A percentile compares a stretch with the other conserved stretches of the same genome.
Evolutionary conservation across 1,140 invertebrate species (phyloP).

Genomic region (Lordiphosa clarofinis): DNA sequence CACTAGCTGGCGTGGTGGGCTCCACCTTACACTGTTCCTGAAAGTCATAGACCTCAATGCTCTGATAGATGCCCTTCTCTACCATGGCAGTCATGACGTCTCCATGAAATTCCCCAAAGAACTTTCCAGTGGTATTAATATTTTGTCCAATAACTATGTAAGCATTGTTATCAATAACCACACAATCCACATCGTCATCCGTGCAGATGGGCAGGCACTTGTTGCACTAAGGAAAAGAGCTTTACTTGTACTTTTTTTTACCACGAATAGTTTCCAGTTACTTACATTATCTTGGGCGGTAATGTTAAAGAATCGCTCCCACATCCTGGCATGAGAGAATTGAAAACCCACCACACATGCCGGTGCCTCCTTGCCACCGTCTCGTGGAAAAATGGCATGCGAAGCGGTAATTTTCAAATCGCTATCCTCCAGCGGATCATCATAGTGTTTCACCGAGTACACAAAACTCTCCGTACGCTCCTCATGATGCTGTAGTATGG

Average conservation of each 20-base stretch:
- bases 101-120: conserved; percentile 92
- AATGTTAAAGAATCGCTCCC: conserved; percentile 86
- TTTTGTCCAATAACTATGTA: conserved; percentile 90
- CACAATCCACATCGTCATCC: conserved; percentile 86
- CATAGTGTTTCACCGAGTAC: conserved; percentile 88
- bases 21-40: conserved; percentile 86
- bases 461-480: conserved; percentile 87
- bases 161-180: conserved; percentile 93
- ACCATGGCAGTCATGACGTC: conserved; percentile 90
- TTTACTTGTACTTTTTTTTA: background rate
- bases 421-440: conserved; percentile 81
- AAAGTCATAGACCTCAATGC: conserved; percentile 91
- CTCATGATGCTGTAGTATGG: conserved; percentile 90
- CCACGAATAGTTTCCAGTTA: background rate
- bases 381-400: conserved; percentile 91
- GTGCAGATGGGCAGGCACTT: conserved; percentile 82
- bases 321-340: conserved; percentile 85
- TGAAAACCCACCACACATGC: conserved; percentile 93
- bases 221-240: conserved; percentile 72
- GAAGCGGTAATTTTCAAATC: conserved; percentile 87
- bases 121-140: conserved; percentile 86
- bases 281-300: conserved; percentile 81
- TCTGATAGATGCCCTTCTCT: conserved; percentile 86
- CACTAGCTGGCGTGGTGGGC: conserved; percentile 36
- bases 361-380: conserved; percentile 88